A percentile compares a stretch with the other conserved stretches of the same genome.
Conservation (phyloP, 2,113 vertebrate genomes). For the Halcyon malimbica region DNA sequence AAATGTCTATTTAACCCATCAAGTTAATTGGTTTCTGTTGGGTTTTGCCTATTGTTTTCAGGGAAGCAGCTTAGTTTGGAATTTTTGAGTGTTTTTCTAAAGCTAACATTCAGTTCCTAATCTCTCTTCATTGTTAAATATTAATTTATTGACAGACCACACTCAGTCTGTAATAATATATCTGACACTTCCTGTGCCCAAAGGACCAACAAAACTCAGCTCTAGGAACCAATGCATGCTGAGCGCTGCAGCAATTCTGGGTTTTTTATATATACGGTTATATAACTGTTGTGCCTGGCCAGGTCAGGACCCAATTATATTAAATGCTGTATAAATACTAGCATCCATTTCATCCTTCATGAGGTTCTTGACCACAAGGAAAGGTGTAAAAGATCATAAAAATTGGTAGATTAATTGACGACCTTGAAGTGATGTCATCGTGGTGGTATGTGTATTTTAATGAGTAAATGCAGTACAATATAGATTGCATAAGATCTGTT, state of each 20-base stretch:
- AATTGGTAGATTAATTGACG: not conserved
- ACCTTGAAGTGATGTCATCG: not conserved
- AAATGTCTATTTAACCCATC: conserved; percentile 36
- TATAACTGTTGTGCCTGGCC: conserved; percentile 20
- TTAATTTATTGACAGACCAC: conserved; percentile 58
- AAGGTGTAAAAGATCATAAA: conserved; percentile 54
- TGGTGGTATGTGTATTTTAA: not conserved
- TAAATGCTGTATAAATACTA: conserved; percentile 60
- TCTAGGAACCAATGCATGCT: not conserved
- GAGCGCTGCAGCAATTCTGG: not conserved
- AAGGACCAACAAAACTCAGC: not conserved
- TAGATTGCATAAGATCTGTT: not conserved
- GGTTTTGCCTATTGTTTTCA: conserved; percentile 13
- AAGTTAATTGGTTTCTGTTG: conserved; percentile 62
- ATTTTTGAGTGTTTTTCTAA: conserved; percentile 46
- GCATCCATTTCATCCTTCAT: conserved; percentile 32
- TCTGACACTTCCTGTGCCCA: conserved; percentile 42
- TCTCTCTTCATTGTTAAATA: conserved; percentile 55
- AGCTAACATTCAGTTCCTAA: conserved; percentile 47
- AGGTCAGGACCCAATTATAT: conserved; percentile 33
- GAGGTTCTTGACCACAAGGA: not conserved
- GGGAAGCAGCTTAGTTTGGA: conserved; percentile 16
- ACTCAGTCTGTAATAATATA: not conserved
- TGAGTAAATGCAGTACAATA: not conserved
- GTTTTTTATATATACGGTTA: not conserved